Evolutionary conservation across 2,888 invertebrate species (phyloP).

Genomic region (Matsumyia berberina): DNA sequence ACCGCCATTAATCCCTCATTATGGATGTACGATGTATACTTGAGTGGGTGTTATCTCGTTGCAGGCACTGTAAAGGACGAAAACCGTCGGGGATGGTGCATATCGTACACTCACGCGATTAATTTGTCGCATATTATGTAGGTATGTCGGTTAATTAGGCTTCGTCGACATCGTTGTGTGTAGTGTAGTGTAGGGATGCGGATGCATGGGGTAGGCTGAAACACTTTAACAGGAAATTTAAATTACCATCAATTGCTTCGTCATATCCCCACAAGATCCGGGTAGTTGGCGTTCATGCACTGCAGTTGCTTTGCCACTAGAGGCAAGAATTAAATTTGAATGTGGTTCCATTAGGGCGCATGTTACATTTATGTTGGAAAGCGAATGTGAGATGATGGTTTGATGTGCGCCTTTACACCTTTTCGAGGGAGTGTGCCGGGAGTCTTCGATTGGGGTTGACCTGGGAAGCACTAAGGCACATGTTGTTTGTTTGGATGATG

Average conservation of each 20-base stretch:
- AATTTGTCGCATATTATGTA: constrained; percentile 63
- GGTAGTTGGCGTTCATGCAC: constrained; percentile 48
- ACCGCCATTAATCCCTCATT: constrained; percentile 65
- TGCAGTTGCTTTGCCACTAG: constrained; percentile 42
- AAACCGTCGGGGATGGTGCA: constrained; percentile 25
- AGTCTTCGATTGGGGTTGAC: too few species aligned
- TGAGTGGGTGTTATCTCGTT: constrained; percentile 32
- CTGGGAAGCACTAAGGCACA: too few species aligned
- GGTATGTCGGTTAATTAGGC: constrained; percentile 69
- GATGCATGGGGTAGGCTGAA: constrained; percentile 17
- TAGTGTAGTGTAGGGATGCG: too few species aligned
- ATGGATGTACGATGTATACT: constrained; percentile 41
- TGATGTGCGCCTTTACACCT: too few species aligned
- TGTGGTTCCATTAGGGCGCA: constrained; percentile 61
- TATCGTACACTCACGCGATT: constrained; percentile 49
- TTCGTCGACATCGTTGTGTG: not conserved
- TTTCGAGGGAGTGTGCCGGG: too few species aligned
- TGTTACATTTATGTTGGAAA: constrained; percentile 24
- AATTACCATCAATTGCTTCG: constrained; percentile 61
- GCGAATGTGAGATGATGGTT: too few species aligned
- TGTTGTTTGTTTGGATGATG: too few species aligned
- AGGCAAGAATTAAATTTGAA: constrained; percentile 59
- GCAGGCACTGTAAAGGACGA: constrained; percentile 20
- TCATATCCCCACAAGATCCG: constrained; percentile 39
- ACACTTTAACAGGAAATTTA: constrained; percentile 61